phyloP scores from a whole-genome alignment of 2,797 vertebrate species.

The Sternotherus odoratus region DNA sequence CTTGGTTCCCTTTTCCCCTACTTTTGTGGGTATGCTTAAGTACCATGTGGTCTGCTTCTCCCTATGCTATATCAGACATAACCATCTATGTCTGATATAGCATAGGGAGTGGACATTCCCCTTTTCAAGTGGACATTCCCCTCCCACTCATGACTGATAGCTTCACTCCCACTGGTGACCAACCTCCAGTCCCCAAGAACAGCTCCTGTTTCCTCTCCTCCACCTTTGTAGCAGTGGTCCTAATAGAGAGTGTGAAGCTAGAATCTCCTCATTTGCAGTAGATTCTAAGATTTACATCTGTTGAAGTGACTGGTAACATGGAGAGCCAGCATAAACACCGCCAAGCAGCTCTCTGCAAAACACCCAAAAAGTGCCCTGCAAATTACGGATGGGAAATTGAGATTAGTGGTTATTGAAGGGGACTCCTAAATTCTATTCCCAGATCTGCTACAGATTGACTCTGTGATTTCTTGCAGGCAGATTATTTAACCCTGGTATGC shows the following conservation, averaged over 20 bases:
- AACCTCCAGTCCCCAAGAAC: not conserved
- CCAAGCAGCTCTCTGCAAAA: not conserved
- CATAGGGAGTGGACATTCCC: no score
- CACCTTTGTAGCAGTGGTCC: not conserved
- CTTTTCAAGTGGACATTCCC: not conserved
- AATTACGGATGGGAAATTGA: not conserved
- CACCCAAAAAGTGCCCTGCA: not conserved
- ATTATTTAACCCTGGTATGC: not conserved
- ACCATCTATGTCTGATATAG: not conserved
- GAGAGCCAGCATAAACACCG: rapidly evolving
- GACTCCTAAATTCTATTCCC: not conserved
- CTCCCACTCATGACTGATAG: rapidly evolving
- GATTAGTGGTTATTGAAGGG: not conserved
- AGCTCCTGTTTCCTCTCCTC: not conserved
- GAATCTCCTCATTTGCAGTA: not conserved
- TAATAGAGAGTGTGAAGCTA: not conserved
- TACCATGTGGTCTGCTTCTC: not conserved
- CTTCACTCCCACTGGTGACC: not conserved
- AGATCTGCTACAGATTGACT: rapidly evolving
- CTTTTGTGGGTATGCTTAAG: not conserved
- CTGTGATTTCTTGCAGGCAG: not conserved
- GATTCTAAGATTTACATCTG: not conserved
- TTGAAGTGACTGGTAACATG: not conserved
- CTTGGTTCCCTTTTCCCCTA: not conserved
- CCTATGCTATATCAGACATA: not conserved